A percentile compares a stretch with the other conserved stretches of the same genome.
Conservation (phyloP, 2,113 vertebrate species). For the Hippocampus comes region DNA sequence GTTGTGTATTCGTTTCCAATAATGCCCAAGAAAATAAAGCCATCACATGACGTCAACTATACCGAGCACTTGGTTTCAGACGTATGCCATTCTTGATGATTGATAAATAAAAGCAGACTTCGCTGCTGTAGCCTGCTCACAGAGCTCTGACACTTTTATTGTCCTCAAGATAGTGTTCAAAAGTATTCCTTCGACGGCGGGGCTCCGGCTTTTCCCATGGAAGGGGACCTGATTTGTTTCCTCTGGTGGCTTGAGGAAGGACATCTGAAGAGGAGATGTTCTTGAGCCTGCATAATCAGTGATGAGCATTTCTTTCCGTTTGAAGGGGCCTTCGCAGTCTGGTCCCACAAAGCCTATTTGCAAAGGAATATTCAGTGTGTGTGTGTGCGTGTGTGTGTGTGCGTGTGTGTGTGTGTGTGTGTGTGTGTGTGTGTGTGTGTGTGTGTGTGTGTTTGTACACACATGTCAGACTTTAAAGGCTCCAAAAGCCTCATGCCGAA, state of each 20-base stretch:
- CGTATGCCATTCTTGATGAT: constrained; percentile 54
- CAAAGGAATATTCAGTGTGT: not conserved
- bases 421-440: too few species aligned
- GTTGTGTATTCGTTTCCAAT: constrained; percentile 16
- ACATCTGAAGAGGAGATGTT: constrained; percentile 34
- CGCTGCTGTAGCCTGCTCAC: constrained; percentile 59
- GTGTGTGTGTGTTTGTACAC: too few species aligned
- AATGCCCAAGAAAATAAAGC: constrained; percentile 27
- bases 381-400: not conserved
- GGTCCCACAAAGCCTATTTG: not conserved
- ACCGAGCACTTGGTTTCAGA: constrained; percentile 34
- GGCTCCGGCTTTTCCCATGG: constrained; percentile 44
- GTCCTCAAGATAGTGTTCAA: constrained; percentile 61
- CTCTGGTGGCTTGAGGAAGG: constrained; percentile 36
- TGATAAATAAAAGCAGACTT: constrained; percentile 50
- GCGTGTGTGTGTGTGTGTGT: not conserved
- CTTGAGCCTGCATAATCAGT: constrained; percentile 7
- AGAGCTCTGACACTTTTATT: constrained; percentile 62
- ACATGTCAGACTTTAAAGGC: not conserved
- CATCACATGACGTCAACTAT: constrained; percentile 33
- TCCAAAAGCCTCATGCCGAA: too few species aligned
- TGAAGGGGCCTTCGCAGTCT: not conserved
- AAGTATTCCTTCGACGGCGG: constrained; percentile 59
- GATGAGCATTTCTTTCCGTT: constrained; percentile 11
- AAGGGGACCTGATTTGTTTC: constrained; percentile 38